A percentile compares a stretch with the other conserved stretches of the same genome.
phyloP scores from a whole-genome alignment of 2,797 vertebrate species.

The Enteromius paludinosus region DNA sequence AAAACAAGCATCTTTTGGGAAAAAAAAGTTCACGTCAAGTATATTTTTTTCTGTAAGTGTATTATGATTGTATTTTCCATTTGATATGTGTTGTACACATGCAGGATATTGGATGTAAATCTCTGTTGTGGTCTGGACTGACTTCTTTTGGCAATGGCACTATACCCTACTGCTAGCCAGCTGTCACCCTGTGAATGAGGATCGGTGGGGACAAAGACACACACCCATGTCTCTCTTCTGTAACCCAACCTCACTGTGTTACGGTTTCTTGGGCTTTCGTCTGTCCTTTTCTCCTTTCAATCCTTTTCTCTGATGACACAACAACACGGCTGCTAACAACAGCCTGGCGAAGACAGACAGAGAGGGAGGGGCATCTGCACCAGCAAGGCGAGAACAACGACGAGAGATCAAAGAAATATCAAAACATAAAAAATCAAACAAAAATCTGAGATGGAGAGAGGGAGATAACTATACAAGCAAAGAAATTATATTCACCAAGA shows the following conservation, averaged over 20 bases:
- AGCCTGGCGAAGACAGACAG: constrained; percentile 37
- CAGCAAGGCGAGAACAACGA: constrained; percentile 43
- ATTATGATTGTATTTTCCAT: not conserved
- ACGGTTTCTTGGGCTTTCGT: constrained; percentile 13
- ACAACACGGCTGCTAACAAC: constrained; percentile 67
- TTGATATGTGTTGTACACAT: not conserved
- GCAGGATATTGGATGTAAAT: constrained; percentile 64
- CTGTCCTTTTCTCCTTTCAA: constrained; percentile 45
- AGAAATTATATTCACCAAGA: constrained; percentile 10
- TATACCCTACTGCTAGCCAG: constrained; percentile 82
- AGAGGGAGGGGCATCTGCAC: not conserved
- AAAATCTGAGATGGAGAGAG: constrained; percentile 40
- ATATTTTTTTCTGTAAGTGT: not conserved
- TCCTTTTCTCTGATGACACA: constrained; percentile 74
- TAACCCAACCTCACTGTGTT: constrained; percentile 11
- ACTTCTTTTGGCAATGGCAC: constrained; percentile 75
- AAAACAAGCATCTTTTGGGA: not conserved
- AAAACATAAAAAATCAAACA: constrained; percentile 1
- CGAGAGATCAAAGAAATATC: constrained; percentile 42
- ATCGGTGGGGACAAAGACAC: constrained; percentile 67
- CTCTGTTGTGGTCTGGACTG: constrained; percentile 72
- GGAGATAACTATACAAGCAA: constrained; percentile 36
- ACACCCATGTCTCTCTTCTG: constrained; percentile 67
- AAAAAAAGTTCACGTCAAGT: not conserved
- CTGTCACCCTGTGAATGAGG: constrained; percentile 74